Percentiles rank a stretch among this genome's conserved stretches.
Evolutionary conservation across 2,888 invertebrate species (phyloP).

Genomic region (Priapulus caudatus): DNA sequence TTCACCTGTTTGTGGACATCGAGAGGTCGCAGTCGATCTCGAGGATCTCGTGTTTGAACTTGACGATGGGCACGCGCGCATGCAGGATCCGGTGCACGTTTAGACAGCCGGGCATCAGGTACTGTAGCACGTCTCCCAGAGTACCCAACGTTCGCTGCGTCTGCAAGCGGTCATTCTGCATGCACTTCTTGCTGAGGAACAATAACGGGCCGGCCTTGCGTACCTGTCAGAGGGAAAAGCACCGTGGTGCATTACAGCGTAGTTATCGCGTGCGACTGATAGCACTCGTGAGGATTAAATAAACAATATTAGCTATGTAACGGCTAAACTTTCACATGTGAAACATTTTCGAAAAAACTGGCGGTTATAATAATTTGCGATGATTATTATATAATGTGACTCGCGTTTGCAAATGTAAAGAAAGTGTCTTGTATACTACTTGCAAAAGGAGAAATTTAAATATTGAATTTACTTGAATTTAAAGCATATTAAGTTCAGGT

Average conservation of each 20-base stretch:
- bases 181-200: constrained; percentile 51
- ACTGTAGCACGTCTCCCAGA: constrained; percentile 56
- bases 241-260: too few species aligned
- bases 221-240: neutral
- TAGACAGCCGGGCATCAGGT: constrained; percentile 53
- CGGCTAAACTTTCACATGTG: too few species aligned
- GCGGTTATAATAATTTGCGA: too few species aligned
- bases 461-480: constrained; percentile 10
- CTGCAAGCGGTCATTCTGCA: constrained; percentile 48
- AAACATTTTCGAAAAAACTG: too few species aligned
- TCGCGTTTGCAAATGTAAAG: too few species aligned
- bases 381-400: too few species aligned
- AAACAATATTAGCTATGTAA: too few species aligned
- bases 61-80: constrained; percentile 79
- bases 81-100: constrained; percentile 56
- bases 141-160: constrained; percentile 59
- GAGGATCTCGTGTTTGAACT: constrained; percentile 61
- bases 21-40: constrained; percentile 73
- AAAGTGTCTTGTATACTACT: too few species aligned
- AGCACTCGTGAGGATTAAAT: too few species aligned
- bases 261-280: too few species aligned
- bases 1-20: too few species aligned
- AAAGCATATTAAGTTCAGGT: too few species aligned
- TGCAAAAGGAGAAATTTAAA: constrained; percentile 4
- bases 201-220: constrained; percentile 40